Base-by-base conservation (phyloP, 2,113 vertebrate species). In the Irena cyanogastra region DNA sequence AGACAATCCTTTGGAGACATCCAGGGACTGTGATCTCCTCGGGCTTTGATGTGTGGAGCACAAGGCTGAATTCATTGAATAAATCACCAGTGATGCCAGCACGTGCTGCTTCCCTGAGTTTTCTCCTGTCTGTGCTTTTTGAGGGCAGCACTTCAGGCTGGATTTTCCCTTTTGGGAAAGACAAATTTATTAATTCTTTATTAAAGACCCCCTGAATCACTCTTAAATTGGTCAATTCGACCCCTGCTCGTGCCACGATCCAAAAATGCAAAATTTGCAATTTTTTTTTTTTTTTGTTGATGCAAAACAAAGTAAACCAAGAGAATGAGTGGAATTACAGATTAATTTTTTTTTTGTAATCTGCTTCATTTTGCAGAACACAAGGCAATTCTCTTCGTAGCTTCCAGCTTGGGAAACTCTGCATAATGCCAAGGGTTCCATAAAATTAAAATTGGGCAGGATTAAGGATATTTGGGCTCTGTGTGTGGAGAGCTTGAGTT, bases 181-280 rank as follows among this genome's bases (percentile, higher is more conserved):
- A n/a, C n/a, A n/a, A n/a, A n/a, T n/a, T n/a, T n/a, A n/a, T n/a
- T n/a, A n/a, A n/a, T n/a, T n/a, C n/a, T n/a, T n/a, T n/a, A n/a
- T n/a, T n/a, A 1, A 22, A 69, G 6, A 4, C 20, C 49, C 37
- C 22, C 18, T 12, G 4, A 35, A 11, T 11, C 23, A n/a, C 9
- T 57, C 80, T 57, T 30, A 18, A 57, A 12, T 23, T 21, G 24
- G 2, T 80, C n/a, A 23, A 1, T 35, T 44, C 0, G 0, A 69
- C 6, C n/a, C 54, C 23, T 54, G 41, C 19, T 59, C 1, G 0
- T 13, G 16, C 23, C 22, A 7, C 0, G 3, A 16, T 18, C 23
- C 56, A 71, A 54, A 57, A 44, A 52, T 30, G 11, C 42, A 59
- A 54, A 37, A 28, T 41, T 11, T 14, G 4, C 12, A 18, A 18